Conservation (phyloP, 2,797 vertebrate species). For the Hydrolagus colliei region DNA sequence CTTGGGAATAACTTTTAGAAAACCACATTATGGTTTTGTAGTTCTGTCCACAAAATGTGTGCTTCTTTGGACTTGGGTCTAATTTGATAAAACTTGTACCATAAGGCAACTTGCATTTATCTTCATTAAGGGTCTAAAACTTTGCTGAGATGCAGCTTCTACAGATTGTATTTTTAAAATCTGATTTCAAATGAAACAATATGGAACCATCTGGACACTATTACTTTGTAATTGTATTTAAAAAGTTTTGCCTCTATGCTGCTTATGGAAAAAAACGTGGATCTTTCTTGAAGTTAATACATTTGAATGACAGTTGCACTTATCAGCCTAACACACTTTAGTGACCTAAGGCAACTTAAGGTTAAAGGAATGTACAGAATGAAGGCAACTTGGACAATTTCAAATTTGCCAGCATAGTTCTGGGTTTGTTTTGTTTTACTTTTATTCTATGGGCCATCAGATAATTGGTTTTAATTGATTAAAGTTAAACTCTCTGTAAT, state of each 20-base stretch:
- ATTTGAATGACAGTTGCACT: neutral
- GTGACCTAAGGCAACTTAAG: neutral
- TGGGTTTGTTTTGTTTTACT: conserved; percentile 1
- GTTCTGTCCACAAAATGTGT: too few relatives aligned
- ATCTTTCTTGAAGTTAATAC: neutral
- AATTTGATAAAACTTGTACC: too few relatives aligned
- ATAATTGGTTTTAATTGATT: neutral
- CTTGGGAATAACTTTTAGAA: neutral
- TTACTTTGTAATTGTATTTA: neutral
- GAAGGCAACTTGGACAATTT: neutral
- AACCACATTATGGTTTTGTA: too few relatives aligned
- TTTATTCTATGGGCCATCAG: neutral
- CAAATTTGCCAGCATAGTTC: neutral
- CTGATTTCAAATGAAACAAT: neutral
- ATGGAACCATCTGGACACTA: neutral
- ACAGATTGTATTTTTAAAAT: neutral
- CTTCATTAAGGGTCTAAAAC: too few relatives aligned
- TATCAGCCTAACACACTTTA: too few relatives aligned
- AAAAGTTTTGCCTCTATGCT: neutral
- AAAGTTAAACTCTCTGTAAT: neutral
- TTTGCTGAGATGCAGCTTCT: too few relatives aligned
- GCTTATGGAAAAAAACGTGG: neutral
- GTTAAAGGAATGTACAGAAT: neutral
- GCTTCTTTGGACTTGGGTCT: too few relatives aligned
- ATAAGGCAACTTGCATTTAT: too few relatives aligned